Evolutionary conservation across 2,113 vertebrate species (phyloP).

Genomic region (Gulo gulo): DNA sequence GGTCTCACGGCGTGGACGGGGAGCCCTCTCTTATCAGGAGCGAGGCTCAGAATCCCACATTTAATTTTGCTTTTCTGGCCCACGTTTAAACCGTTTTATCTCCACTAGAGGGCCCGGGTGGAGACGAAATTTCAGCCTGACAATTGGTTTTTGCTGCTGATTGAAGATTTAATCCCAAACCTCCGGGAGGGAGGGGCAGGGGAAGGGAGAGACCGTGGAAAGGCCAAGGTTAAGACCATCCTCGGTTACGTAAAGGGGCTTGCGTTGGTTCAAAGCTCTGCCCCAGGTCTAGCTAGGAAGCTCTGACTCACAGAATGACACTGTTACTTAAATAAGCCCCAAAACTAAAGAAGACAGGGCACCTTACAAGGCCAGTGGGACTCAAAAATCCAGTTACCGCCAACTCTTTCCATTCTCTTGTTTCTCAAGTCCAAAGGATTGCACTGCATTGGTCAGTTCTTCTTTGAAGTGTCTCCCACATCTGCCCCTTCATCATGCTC

Average conservation of each 20-base stretch:
- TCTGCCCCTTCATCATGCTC: not conserved
- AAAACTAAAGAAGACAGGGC: not conserved
- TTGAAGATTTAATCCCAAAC: not conserved
- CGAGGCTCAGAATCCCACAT: not conserved
- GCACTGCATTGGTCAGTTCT: not conserved
- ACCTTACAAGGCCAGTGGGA: not conserved
- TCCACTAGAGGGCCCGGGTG: conserved; percentile 59
- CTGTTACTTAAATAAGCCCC: not conserved
- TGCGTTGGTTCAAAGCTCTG: not conserved
- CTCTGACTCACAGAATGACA: not conserved
- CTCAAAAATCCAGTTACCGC: not conserved
- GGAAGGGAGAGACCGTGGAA: not conserved
- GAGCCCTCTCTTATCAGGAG: not conserved
- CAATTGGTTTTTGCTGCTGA: not conserved
- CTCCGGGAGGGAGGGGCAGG: not conserved
- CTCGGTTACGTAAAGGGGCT: not conserved
- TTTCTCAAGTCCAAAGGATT: not conserved
- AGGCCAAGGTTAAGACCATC: no score
- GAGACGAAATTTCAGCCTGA: conserved; percentile 4
- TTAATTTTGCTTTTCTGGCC: not conserved
- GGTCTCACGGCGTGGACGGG: accelerated
- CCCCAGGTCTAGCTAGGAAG: not conserved
- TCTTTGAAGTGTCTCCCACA: not conserved
- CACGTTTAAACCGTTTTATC: not conserved
- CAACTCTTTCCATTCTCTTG: not conserved